Evolutionary conservation across 2,888 invertebrate species (phyloP).

Genomic region (Chrysina gloriosa): DNA sequence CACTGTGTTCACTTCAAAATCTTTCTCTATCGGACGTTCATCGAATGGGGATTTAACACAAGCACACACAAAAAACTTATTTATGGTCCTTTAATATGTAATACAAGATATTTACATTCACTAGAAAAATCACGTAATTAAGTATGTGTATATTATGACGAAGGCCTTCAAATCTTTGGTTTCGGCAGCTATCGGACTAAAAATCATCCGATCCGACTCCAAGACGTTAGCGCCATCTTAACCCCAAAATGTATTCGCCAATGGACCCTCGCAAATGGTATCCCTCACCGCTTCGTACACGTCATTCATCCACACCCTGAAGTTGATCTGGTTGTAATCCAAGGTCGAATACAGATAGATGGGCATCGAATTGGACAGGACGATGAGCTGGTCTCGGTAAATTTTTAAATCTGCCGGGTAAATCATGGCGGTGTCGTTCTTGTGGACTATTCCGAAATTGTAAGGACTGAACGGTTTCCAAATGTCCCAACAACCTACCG

Average conservation of each 20-base stretch:
- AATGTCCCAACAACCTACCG: conserved; percentile 82
- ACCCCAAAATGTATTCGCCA: neutral
- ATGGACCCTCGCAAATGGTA: conserved; percentile 53
- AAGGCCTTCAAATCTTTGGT: no score
- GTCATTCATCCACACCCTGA: conserved; percentile 70
- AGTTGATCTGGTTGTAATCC: conserved; percentile 72
- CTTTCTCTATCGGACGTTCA: no score
- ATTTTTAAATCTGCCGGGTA: conserved; percentile 79
- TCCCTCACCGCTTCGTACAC: conserved; percentile 62
- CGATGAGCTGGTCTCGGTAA: conserved; percentile 73
- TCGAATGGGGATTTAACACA: no score
- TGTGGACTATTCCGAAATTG: conserved; percentile 71
- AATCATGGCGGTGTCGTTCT: conserved; percentile 71
- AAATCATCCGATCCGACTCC: no score
- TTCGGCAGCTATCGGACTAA: no score
- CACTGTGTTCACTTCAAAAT: no score
- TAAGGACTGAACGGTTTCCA: conserved; percentile 65
- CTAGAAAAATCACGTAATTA: no score
- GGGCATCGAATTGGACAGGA: conserved; percentile 77
- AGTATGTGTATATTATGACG: no score
- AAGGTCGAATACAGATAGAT: conserved; percentile 73
- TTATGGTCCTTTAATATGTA: no score
- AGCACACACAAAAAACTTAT: no score
- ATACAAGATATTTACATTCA: no score
- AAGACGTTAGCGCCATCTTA: no score